Evolutionary conservation across 1,140 invertebrate species (phyloP), one percentile per base, ranked within the genome.

Genomic region (Asobara japonica): DNA sequence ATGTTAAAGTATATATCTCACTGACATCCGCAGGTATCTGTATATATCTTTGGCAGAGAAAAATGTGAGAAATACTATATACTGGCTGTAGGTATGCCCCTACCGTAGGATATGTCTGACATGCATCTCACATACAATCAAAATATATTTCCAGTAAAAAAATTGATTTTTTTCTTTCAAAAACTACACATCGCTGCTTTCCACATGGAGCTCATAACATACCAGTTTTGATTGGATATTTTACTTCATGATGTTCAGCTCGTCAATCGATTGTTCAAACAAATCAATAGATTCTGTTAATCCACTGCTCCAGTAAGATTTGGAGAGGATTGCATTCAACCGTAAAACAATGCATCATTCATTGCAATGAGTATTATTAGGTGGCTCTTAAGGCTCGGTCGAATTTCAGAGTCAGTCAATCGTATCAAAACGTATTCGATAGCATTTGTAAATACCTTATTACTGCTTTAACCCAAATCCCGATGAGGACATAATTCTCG

Each of bases 361-460:
- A 65, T 70, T 29, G 62, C 18, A 73, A 73, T 74, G 69, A 65
- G 33, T 69, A 83, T 81, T 81, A 84, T 82, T 83, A 80, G 77
- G 68, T 33, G 61, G 62, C 25, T 64, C 69, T 61, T 33, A 65
- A 56, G 51, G 51, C 51, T 56, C 18, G 51, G 48, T 18, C 61
- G 60, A 41, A 76, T 81, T 79, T 78, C 67, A 69, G 71, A 77
- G 62, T 76, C 75, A 77, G 69, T 80, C 76, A 75, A 79, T 79
- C 75, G 75, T 79, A 69, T 77, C 73, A 67, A 71, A 76, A 73
- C 69, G 51, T 27, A 56, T 73, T 73, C 77, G 79, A 81, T 80
- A 75, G 69, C 66, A 7, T 56, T 18, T 22, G 51, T 56, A 56
- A 25, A 56, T 56, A 56, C 51, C 18, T 56, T 56, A 56, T 56